Evolutionary conservation across 2,888 invertebrate species (phyloP).

Genomic region (Eilema depressum): DNA sequence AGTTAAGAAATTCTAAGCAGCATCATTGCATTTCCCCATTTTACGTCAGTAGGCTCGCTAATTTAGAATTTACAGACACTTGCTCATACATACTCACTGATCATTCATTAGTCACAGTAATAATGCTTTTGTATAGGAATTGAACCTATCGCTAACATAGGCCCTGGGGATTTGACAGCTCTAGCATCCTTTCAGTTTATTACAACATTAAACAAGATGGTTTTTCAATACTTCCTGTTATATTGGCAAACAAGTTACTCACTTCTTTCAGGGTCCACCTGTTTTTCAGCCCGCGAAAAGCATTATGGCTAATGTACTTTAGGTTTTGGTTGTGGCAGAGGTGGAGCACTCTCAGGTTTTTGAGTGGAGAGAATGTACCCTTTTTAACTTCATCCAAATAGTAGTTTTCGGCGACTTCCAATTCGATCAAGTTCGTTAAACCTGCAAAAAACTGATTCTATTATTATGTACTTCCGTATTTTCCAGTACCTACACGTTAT

Average conservation of each 20-base stretch:
- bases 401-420: conserved; percentile 88
- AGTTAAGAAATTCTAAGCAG: no score
- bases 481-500: conserved; percentile 21
- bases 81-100: background rate
- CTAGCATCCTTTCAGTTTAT: background rate
- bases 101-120: background rate
- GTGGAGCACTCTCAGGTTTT: conserved; percentile 77
- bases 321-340: conserved; percentile 85
- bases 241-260: conserved; percentile 43
- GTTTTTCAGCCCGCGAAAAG: conserved; percentile 83
- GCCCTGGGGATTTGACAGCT: background rate
- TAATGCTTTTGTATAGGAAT: background rate
- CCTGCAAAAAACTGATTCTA: conserved; percentile 70
- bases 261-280: conserved; percentile 86
- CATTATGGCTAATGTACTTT: conserved; percentile 86
- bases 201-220: no score
- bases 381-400: conserved; percentile 85
- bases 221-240: background rate
- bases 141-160: conserved; percentile 1
- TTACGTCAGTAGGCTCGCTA: background rate
- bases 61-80: background rate
- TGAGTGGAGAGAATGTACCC: conserved; percentile 84
- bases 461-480: conserved; percentile 50
- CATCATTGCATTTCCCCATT: no score
- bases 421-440: conserved; percentile 82